A percentile compares a stretch with the other conserved stretches of the same genome.
Evolutionary conservation across 2,113 vertebrate genomes (phyloP).

Genomic region (Xenopus tropicalis): UCB_Xtro_10.0 CM004443.2:129397001-129397500

Average conservation of each 20-base stretch:
- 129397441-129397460: not conserved
- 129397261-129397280: not conserved
- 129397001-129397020: too few relatives aligned
- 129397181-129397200: not conserved
- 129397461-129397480: constrained; percentile 11
- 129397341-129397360: too few relatives aligned
- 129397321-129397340: not conserved
- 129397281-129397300: not conserved
- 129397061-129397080: too few relatives aligned
- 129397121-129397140: too few relatives aligned
- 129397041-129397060: too few relatives aligned
- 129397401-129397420: not conserved
- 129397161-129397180: not conserved
- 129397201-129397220: not conserved
- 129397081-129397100: too few relatives aligned
- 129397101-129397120: too few relatives aligned
- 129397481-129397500: constrained; percentile 13
- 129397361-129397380: not conserved
- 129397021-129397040: too few relatives aligned
- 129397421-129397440: not conserved
- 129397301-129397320: not conserved
- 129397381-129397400: not conserved
- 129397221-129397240: not conserved
- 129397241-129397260: not conserved
- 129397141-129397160: too few relatives aligned